Conservation (phyloP, 2,113 vertebrate species). For the Muscicapa adusta region DNA sequence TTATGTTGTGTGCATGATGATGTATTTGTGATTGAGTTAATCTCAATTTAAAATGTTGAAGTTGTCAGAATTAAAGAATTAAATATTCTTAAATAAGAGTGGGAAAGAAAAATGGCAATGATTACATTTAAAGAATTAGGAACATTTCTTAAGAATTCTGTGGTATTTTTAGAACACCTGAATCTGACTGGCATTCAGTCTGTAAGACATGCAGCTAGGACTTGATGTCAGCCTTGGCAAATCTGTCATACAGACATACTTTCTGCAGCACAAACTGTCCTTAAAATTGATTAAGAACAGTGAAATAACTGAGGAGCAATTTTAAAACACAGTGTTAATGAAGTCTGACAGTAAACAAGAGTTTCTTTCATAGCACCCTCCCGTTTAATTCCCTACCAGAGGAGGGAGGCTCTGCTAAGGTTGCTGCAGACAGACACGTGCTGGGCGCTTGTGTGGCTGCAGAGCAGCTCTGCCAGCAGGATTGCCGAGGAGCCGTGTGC, state of each 20-base stretch:
- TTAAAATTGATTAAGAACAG: neutral
- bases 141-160: neutral
- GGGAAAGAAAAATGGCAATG: neutral
- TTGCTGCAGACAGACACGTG: neutral
- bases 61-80: neutral
- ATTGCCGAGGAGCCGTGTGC: fast-evolving
- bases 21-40: neutral
- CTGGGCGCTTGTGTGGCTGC: neutral
- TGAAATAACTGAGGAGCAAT: neutral
- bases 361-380: neutral
- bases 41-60: neutral
- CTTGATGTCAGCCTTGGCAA: neutral
- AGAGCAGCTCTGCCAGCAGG: neutral
- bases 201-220: neutral
- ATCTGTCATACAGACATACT: neutral
- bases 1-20: neutral
- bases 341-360: neutral
- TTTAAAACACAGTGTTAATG: neutral
- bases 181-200: neutral
- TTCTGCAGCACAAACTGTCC: neutral
- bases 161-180: neutral
- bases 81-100: neutral
- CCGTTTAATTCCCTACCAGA: neutral
- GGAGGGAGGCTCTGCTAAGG: neutral
- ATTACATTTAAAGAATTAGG: neutral